These are phyloP conservation scores for Stictocephala bisonia DNA, from an alignment of 2,888 invertebrate species.

Conservation along the genomic window DNA sequence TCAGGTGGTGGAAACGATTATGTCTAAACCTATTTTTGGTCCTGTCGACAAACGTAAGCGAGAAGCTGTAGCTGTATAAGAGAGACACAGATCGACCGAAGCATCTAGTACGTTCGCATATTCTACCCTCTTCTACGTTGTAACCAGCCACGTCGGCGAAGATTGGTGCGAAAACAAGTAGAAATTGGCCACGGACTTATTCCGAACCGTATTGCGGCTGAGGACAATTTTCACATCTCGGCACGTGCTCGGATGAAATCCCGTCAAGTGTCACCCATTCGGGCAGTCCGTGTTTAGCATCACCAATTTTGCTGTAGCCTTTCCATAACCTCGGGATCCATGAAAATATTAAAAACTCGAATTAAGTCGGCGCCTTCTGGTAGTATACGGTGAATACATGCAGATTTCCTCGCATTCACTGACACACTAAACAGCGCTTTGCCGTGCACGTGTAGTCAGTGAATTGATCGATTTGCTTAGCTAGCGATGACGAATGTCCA, in stretches of 20 bases:
- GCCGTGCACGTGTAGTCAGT: neutral
- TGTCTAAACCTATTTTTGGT: neutral
- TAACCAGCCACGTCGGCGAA: neutral
- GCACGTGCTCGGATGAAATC: neutral
- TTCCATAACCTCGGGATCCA: neutral
- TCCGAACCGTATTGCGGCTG: neutral
- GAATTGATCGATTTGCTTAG: neutral
- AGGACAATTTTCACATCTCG: neutral
- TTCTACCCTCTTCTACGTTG: constrained; percentile 30
- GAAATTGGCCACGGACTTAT: neutral
- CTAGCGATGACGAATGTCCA: neutral
- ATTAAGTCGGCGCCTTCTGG: neutral
- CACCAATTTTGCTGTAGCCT: neutral
- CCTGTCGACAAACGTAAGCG: neutral
- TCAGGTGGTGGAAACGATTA: neutral
- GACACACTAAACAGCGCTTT: constrained; percentile 23
- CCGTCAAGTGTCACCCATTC: neutral
- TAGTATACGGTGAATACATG: neutral
- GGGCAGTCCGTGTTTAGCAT: neutral
- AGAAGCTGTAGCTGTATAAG: constrained; percentile 16
- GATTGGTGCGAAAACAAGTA: constrained; percentile 13
- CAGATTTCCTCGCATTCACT: constrained; percentile 6
- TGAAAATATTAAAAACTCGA: constrained; percentile 1
- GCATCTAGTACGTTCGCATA: constrained; percentile 2
- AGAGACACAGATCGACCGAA: neutral